A percentile compares a stretch with the other conserved stretches of the same genome.
Evolutionary conservation across 2,888 invertebrate genomes (phyloP).

Genomic region (Drosophila eohydei): DNA sequence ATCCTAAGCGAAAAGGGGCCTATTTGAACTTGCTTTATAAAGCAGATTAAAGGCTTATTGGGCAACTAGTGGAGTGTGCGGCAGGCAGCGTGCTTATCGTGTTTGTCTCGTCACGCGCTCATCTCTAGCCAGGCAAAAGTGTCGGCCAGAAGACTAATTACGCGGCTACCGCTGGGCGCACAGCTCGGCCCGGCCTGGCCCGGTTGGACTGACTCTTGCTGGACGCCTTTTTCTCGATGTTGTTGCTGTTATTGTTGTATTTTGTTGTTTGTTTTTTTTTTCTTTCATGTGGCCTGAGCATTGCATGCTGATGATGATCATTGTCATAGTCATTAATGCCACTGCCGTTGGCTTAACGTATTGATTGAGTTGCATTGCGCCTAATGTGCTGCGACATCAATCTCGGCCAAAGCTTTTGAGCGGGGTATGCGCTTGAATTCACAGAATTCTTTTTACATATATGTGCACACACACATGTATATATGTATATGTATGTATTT

Average conservation of each 20-base stretch:
- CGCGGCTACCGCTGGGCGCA: constrained; percentile 57
- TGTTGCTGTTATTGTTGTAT: constrained; percentile 8
- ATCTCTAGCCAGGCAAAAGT: constrained; percentile 62
- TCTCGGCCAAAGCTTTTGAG: constrained; percentile 46
- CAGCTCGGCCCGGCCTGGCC: constrained; percentile 19
- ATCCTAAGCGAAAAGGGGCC: not conserved
- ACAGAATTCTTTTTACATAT: constrained; percentile 55
- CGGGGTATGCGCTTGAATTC: constrained; percentile 52
- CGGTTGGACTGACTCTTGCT: constrained; percentile 23
- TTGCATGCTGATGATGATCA: constrained; percentile 39
- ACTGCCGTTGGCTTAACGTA: constrained; percentile 50
- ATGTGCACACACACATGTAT: not conserved
- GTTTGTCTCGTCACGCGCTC: constrained; percentile 38
- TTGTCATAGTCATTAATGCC: constrained; percentile 72
- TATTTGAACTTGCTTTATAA: not conserved
- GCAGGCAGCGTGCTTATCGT: constrained; percentile 4
- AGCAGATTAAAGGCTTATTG: too few relatives aligned
- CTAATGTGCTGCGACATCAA: constrained; percentile 83
- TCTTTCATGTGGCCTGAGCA: constrained; percentile 1
- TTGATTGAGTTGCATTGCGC: constrained; percentile 82
- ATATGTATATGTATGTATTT: not conserved
- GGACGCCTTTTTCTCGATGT: constrained; percentile 14
- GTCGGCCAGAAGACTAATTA: constrained; percentile 81
- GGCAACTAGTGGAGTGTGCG: not conserved
- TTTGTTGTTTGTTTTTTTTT: constrained; percentile 8